Base-by-base conservation (phyloP, 1,140 invertebrate species). In the Batillaria attramentaria region DNA sequence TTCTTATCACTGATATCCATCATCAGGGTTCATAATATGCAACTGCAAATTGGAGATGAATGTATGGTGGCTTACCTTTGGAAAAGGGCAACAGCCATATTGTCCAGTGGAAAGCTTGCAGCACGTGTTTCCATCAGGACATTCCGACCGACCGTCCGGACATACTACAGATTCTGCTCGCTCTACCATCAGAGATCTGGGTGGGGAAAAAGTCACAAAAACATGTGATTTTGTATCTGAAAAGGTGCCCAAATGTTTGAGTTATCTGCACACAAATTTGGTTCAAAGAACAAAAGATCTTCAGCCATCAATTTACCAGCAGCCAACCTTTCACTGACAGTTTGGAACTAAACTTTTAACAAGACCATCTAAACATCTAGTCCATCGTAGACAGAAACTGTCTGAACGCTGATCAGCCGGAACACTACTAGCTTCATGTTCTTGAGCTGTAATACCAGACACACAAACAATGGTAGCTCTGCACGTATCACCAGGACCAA, bases 81-180 rank as follows among this genome's bases (percentile, higher is more conserved):
- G 78, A n/a, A 87, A 81, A 16, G 91, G 91, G 82, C 91, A 92
- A 65, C 92, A 92, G 33, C 91, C 91, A 72, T 85, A 92, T 4
- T 81, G 37, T 13, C 87, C 90, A 73, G 77, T 77, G 4, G 57
- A 60, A 37, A 90, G 33, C 68, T 87, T 82, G 84, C 91, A 92
- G 79, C 91, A 92, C 10, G 91, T 92, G 33, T 84, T 84, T 39
- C 82, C 84, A 84, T 84, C 77, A 24, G 90, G 89, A 83, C 92
- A 92, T 62, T 89, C 81, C 24, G 78, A 83, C 33, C 37, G 37
- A 35, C 82, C 85, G 68, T 81, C 86, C 33, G 84, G 87, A 80
- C 85, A 89, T 13, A 82, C 62, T 20, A 83, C 73, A 6, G 8
- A 13, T 28, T 60, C 31, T n/a, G 24, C 57, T n/a, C n/a, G n/a